A percentile compares a stretch with the other conserved stretches of the same genome.
Conservation (phyloP, 1,140 invertebrate species). For the Eubasilissa regina region DNA sequence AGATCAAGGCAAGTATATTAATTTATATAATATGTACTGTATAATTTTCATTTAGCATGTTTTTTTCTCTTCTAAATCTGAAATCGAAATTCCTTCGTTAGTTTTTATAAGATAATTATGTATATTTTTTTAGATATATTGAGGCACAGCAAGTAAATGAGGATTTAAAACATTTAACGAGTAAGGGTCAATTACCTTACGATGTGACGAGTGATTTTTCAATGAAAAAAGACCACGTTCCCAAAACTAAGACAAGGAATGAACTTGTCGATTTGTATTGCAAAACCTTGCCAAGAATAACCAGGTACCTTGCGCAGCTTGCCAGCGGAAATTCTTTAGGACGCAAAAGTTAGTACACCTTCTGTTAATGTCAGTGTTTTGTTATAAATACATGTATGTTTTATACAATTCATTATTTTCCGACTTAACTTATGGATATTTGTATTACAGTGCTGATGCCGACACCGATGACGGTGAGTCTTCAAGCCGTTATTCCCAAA, state of each 20-base stretch:
- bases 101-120: neutral
- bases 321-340: conserved; percentile 48
- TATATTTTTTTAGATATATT: conserved; percentile 65
- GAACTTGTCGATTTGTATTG: conserved; percentile 64
- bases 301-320: conserved; percentile 60
- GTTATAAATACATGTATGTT: no score
- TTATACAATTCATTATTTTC: no score
- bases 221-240: conserved; percentile 60
- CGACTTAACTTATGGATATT: no score
- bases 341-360: conserved; percentile 47
- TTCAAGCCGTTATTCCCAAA: conserved; percentile 66
- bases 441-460: conserved; percentile 66
- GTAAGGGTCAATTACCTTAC: conserved; percentile 59
- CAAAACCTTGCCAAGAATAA: conserved; percentile 62
- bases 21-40: no score
- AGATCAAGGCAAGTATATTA: conserved; percentile 64
- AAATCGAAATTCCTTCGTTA: no score
- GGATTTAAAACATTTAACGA: conserved; percentile 60
- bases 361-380: no score
- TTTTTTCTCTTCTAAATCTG: no score
- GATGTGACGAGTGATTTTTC: conserved; percentile 62
- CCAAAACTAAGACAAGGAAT: conserved; percentile 63
- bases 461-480: conserved; percentile 69
- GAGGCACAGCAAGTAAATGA: conserved; percentile 68
- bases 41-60: no score